Conservation (phyloP, 1,140 invertebrate species). For the Megalopta genalis region DNA sequence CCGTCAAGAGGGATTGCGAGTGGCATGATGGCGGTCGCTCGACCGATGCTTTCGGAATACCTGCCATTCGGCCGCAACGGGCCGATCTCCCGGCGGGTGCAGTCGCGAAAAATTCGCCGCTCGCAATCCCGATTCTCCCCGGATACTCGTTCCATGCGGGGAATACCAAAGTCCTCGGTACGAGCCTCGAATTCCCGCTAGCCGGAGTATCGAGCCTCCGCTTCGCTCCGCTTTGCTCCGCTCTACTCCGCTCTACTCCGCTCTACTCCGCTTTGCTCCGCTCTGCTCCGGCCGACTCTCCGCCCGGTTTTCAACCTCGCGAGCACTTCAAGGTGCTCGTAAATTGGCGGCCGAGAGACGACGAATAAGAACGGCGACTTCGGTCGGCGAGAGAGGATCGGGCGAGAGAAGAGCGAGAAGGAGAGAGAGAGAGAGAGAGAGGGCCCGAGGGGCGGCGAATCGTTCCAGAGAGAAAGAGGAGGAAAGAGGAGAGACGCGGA, state of each 20-base stretch:
- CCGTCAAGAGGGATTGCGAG: no score
- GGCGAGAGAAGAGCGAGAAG: constrained; percentile 21
- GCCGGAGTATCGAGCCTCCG: constrained; percentile 24
- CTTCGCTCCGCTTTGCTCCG: background rate
- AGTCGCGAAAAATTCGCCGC: constrained; percentile 42
- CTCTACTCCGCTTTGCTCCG: background rate
- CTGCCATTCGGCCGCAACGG: background rate
- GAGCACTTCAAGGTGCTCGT: constrained; percentile 54
- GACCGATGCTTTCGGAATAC: background rate
- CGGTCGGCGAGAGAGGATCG: constrained; percentile 18
- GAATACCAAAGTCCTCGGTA: constrained; percentile 41
- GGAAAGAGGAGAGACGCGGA: background rate
- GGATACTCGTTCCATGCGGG: constrained; percentile 33
- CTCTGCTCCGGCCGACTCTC: background rate
- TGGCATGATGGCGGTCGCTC: background rate
- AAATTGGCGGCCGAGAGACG: constrained; percentile 57
- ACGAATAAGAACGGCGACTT: constrained; percentile 30
- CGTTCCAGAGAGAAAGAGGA: constrained; percentile 29
- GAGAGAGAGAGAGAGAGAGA: constrained; percentile 35
- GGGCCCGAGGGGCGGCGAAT: constrained; percentile 1
- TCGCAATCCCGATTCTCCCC: constrained; percentile 17
- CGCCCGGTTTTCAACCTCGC: constrained; percentile 56
- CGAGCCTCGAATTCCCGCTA: constrained; percentile 36
- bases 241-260: background rate
- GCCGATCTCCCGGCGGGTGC: background rate